Evolutionary conservation across 2,888 invertebrate genomes (phyloP).

Genomic region (Coremacera marginata): DNA sequence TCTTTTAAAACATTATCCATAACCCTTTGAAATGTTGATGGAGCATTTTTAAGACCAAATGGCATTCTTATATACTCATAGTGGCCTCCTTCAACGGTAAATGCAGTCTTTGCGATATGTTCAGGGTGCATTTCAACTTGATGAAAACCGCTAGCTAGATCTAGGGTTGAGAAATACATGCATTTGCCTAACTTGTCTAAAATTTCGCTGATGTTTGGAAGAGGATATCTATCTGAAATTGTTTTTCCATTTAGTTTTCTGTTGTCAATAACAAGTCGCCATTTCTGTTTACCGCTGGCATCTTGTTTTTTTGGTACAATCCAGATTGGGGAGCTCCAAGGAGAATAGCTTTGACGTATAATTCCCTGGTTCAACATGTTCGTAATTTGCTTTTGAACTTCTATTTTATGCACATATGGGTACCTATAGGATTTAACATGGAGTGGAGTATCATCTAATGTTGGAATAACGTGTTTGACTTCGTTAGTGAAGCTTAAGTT

Average conservation of each 20-base stretch:
- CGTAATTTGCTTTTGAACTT: slow-evolving; percentile 28
- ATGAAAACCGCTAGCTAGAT: slow-evolving; percentile 46
- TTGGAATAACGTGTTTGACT: slow-evolving; percentile 34
- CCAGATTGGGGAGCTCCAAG: slow-evolving; percentile 35
- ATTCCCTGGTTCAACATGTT: slow-evolving; percentile 37
- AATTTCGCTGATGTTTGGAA: slow-evolving; percentile 39
- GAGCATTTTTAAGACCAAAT: slow-evolving; percentile 48
- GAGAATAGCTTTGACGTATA: slow-evolving; percentile 30
- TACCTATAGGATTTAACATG: slow-evolving; percentile 36
- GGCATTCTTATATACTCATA: slow-evolving; percentile 48
- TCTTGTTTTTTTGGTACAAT: slow-evolving; percentile 35
- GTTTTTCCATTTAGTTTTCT: slow-evolving; percentile 40
- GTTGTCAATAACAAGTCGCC: slow-evolving; percentile 40
- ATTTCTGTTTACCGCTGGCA: slow-evolving; percentile 33
- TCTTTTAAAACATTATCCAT: slow-evolving; percentile 45
- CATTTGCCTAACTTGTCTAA: slow-evolving; percentile 36
- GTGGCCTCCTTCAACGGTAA: slow-evolving; percentile 37
- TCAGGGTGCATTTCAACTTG: slow-evolving; percentile 44
- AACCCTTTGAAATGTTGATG: slow-evolving; percentile 48
- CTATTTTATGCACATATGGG: slow-evolving; percentile 32
- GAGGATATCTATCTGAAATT: slow-evolving; percentile 36
- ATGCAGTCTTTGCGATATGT: slow-evolving; percentile 46
- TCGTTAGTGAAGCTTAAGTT: slow-evolving; percentile 32
- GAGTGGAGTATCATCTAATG: slow-evolving; percentile 19
- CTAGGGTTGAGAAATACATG: slow-evolving; percentile 38